Evolutionary conservation across 2,888 invertebrate genomes (phyloP).

Genomic region (Thelaira solivaga): DNA sequence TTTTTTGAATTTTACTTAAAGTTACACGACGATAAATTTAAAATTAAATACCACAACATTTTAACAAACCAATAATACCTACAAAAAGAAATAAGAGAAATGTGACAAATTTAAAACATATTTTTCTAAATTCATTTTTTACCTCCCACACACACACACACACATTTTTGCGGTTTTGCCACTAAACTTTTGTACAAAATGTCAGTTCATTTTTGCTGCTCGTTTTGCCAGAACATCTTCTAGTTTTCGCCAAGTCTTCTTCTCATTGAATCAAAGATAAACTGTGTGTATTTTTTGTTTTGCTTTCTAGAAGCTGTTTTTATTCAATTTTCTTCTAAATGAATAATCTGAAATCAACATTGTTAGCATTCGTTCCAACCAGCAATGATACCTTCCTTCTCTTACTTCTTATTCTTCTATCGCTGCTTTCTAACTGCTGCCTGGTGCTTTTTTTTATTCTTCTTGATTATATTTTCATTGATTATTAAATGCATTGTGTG

Average conservation of each 20-base stretch:
- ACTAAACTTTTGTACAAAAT: neutral
- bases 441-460: conserved; percentile 7
- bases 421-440: neutral
- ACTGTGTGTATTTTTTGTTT: too few relatives aligned
- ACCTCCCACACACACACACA: neutral
- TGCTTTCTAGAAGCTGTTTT: conserved; percentile 3
- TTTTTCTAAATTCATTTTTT: conserved; percentile 25
- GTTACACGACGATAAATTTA: conserved; percentile 39
- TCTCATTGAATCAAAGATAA: neutral
- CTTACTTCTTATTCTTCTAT: neutral
- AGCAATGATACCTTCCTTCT: conserved; percentile 1
- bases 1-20: conserved; percentile 7
- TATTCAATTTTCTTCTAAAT: conserved; percentile 30
- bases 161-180: conserved; percentile 3
- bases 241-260: neutral
- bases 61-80: neutral
- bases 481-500: conserved; percentile 55
- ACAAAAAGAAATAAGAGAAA: neutral
- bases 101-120: conserved; percentile 35
- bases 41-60: conserved; percentile 49
- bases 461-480: conserved; percentile 57
- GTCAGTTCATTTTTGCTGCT: neutral
- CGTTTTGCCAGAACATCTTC: neutral
- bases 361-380: conserved; percentile 15
- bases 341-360: conserved; percentile 43